Evolutionary conservation across 1,140 invertebrate genomes (phyloP), one percentile per base, ranked within the genome.

Genomic region (Hydropsyche tenuis): DNA sequence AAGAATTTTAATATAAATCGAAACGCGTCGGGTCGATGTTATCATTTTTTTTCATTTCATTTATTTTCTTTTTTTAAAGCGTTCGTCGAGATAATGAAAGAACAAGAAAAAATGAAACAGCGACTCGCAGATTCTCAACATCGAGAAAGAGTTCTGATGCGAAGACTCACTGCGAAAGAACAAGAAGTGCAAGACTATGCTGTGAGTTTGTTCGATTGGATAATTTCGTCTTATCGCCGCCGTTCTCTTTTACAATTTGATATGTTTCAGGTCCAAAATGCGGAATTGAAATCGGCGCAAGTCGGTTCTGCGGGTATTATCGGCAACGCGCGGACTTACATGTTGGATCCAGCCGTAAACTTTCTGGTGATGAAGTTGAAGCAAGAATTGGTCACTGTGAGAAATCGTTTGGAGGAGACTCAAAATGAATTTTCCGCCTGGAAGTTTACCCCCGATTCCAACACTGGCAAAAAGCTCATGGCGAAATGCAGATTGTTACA

Each of bases 361-460:
- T 89, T 97, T 75, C 88, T 98, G 45, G 93, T 99, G 81, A 92
- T 97, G 83, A 91, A 92, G 82, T 89, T 99, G 81, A 91, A 95
- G 76, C 93, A 95, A 83, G 96, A 99, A 85, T 85, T 99, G 72
- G 91, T 94, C 69, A 90, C 92, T 46, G 93, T 94, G 9, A 95
- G 95, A 85, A 91, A 94, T 46, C 94, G 94, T 84, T 87, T 98
- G 71, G 96, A 99, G 84, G 96, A 99, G 86, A 98, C 96, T 23
- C 96, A 99, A 85, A 98, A 97, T 85, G 97, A 99, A 89, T 86
- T 99, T 23, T 94, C 93, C 73, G 97, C 97, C 0, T 99, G 97
- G 97, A 99, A 99, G 85, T 99, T 99, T 82, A 99, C 96, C 18
- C 95, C 97, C 30, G 97, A 99, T 85, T 98, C 95, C 75, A 96